phyloP scores from a whole-genome alignment of 2,888 invertebrate genomes.

The Pristionchus fissidentatus region DNA sequence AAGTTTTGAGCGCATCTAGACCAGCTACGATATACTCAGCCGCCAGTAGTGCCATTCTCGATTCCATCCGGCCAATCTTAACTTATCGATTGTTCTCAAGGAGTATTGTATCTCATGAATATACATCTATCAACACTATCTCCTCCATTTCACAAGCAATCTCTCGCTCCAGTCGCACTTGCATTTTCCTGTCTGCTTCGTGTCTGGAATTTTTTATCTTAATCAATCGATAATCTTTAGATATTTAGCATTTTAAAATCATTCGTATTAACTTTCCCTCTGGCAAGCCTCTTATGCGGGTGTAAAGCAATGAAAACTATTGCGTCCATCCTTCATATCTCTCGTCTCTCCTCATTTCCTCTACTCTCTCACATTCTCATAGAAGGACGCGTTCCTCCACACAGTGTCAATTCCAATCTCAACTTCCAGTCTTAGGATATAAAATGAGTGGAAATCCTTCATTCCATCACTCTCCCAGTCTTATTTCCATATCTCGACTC shows the following conservation, averaged over 20 bases:
- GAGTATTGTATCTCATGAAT: background rate
- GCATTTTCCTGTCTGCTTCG: slow-evolving; percentile 5
- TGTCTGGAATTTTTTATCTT: too few relatives aligned
- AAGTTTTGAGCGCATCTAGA: background rate
- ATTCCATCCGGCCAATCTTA: slow-evolving; percentile 7
- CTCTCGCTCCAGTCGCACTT: slow-evolving; percentile 3
- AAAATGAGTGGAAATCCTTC: background rate
- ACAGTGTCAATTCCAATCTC: too few relatives aligned
- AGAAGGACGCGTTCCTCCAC: background rate
- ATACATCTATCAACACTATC: background rate
- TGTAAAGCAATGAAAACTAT: too few relatives aligned
- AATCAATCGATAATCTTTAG: too few relatives aligned
- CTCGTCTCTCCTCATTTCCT: too few relatives aligned
- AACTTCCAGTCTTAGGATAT: too few relatives aligned
- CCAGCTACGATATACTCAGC: background rate
- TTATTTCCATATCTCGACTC: too few relatives aligned
- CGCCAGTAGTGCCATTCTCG: slow-evolving; percentile 12
- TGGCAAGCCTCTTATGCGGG: background rate
- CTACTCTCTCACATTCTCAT: too few relatives aligned
- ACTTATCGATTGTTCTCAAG: background rate
- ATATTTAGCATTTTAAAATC: background rate
- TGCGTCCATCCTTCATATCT: too few relatives aligned
- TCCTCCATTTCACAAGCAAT: slow-evolving; percentile 3
- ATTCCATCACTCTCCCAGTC: background rate
- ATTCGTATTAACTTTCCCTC: background rate